A percentile compares a stretch with the other conserved stretches of the same genome.
Conservation (phyloP, 2,113 vertebrate species). For the Tyrannus savana region DNA sequence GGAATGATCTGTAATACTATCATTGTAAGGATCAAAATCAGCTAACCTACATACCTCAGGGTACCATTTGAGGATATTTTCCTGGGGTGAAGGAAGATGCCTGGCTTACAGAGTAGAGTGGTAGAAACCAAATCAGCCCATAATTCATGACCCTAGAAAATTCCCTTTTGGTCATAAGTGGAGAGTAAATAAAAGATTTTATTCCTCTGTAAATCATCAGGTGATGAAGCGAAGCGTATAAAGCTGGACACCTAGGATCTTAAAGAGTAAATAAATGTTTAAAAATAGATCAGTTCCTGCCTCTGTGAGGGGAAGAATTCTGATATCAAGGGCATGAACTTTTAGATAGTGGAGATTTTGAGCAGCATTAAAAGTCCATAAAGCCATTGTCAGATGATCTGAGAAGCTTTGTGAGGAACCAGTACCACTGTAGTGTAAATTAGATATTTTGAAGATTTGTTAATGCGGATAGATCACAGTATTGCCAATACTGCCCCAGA, state of each 20-base stretch:
- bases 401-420: neutral
- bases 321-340: neutral
- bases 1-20: neutral
- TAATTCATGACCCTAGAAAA: slow-evolving; percentile 3
- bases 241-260: neutral
- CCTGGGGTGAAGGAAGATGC: neutral
- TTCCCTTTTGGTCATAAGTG: neutral
- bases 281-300: slow-evolving; percentile 1
- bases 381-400: neutral
- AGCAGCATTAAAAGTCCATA: neutral
- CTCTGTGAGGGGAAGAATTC: neutral
- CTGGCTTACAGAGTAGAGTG: neutral
- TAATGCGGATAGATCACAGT: neutral
- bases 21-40: neutral
- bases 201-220: slow-evolving; percentile 12
- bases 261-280: neutral
- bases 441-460: neutral
- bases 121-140: neutral
- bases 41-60: neutral
- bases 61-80: neutral
- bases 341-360: neutral
- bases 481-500: neutral
- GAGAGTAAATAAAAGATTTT: slow-evolving; percentile 13
- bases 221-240: slow-evolving; percentile 4
- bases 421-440: neutral